These are phyloP conservation scores for Gopherus flavomarginatus DNA, from an alignment of 2,113 vertebrate genomes.

Conservation along the genomic window DNA sequence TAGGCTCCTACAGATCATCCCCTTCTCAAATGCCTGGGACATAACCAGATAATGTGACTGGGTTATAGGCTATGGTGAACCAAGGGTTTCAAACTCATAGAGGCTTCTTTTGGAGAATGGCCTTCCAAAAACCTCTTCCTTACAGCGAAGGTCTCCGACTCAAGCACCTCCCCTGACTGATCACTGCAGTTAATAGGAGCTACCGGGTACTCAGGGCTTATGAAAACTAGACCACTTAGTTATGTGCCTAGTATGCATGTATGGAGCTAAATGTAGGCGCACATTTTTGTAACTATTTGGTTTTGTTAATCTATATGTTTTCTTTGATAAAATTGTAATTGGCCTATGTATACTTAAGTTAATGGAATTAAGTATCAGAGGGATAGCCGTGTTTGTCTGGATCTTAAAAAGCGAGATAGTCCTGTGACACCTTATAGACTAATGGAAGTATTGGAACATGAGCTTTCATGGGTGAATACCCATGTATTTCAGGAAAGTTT, in stretches of 20 bases:
- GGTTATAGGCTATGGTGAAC: neutral
- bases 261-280: neutral
- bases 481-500: no score
- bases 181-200: neutral
- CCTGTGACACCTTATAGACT: no score
- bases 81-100: neutral
- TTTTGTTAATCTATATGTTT: neutral
- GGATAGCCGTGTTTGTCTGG: no score
- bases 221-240: neutral
- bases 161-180: neutral
- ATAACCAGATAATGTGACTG: neutral
- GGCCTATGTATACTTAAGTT: neutral
- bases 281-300: neutral
- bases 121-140: neutral
- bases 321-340: neutral
- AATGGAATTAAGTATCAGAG: neutral
- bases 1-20: neutral
- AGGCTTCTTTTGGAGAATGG: neutral
- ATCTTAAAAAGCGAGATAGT: no score
- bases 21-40: neutral
- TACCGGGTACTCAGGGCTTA: neutral
- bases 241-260: neutral
- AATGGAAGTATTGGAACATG: no score
- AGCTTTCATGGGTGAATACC: no score
- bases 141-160: rapidly evolving